Base-by-base conservation (phyloP, 2,888 invertebrate species). In the Andrena minutula region DNA sequence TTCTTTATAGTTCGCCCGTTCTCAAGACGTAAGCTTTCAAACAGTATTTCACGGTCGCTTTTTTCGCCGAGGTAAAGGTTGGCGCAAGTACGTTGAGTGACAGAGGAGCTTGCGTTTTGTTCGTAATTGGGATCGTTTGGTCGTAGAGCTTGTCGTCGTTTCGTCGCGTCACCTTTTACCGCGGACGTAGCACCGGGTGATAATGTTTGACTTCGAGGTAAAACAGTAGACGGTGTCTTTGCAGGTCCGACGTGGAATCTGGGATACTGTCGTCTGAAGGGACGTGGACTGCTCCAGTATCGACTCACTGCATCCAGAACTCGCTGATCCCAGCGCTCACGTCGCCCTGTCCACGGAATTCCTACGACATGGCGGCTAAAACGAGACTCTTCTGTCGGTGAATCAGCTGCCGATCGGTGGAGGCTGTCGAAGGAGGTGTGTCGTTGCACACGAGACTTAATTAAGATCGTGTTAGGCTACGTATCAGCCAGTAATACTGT, bases 211-310 rank as follows among this genome's bases (percentile, higher is more conserved):
- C 49, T 66, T 30, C 51, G 20, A 51, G 41, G 53, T 32, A 53
- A 32, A 7, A 20, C 6, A 32, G 20, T 26, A 23, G 26, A 12
- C 12, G 58, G 23, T n/a, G 32, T 10, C 10, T 83, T 90, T 88
- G 6, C 82, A 92, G 93, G 69, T 79, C 86, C n/a, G 90, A 91
- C 66, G 87, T 86, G 49, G 91, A 90, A 69, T 87, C 90, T 2
- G 90, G 90, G 56, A 85, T 88, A 65, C 75, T 86, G 23, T 83
- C 85, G 1, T 78, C 85, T 0, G 92, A 92, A 76, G 92, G 91
- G 60, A 92, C 87, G 51, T 93, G 93, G 93, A 90, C 91, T 0
- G 93, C 93, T 1, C 93, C 93, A 3, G 82, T 93, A 63, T 91
- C 93, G 66, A 86, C 89, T 12, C 88, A 91, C 41, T 90, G 91